Conservation (phyloP, 1,140 invertebrate species). For the Popillia japonica region DNA sequence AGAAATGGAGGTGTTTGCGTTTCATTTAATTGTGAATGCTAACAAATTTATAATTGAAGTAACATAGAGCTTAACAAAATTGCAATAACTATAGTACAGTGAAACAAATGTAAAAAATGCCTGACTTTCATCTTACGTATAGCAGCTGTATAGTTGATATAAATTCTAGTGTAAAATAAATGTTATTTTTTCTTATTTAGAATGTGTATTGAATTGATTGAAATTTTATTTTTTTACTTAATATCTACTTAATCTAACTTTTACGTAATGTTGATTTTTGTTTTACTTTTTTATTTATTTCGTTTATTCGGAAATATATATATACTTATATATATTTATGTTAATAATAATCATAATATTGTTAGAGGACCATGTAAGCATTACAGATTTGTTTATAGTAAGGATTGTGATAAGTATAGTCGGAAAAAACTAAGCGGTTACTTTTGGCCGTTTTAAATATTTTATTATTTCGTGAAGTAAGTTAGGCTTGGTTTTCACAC, state of each 20-base stretch:
- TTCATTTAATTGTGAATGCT: neutral
- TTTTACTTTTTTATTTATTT: neutral
- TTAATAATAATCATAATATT: neutral
- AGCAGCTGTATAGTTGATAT: neutral
- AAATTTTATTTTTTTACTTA: slow-evolving; percentile 8
- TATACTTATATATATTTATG: neutral
- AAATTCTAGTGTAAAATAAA: neutral
- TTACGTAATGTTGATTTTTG: neutral
- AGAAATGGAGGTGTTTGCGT: neutral
- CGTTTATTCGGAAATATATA: neutral
- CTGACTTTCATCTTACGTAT: neutral
- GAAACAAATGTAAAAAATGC: no score
- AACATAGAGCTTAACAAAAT: neutral
- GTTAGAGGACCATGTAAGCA: neutral
- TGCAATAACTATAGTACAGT: neutral
- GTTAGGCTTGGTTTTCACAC: no score
- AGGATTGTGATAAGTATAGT: no score
- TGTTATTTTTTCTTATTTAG: neutral
- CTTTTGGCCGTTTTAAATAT: no score
- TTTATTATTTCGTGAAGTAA: no score
- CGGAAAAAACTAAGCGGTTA: no score
- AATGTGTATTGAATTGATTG: neutral
- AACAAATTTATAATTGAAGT: neutral
- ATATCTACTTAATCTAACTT: neutral
- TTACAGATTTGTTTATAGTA: no score